Evolutionary conservation across 2,113 vertebrate species (phyloP).

Genomic region (Larimichthys polyactis): DNA sequence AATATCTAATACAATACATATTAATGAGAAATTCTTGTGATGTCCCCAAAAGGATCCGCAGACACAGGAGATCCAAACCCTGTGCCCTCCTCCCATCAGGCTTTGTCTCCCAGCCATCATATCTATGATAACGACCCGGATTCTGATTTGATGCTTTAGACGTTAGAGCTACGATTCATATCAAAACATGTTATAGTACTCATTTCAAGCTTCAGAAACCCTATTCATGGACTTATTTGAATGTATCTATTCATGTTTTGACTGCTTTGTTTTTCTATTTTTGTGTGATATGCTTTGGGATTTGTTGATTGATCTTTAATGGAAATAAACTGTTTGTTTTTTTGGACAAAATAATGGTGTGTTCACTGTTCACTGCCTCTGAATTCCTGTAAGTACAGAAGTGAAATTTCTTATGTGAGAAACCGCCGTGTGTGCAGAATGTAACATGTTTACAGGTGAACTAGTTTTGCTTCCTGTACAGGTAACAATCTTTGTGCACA

Average conservation of each 20-base stretch:
- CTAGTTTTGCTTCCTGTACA: slow-evolving; percentile 37
- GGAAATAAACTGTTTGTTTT: background rate
- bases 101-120: background rate
- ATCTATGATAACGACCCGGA: background rate
- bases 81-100: background rate
- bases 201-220: background rate
- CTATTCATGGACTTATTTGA: background rate
- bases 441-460: background rate
- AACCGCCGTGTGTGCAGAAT: background rate
- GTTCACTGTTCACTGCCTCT: background rate
- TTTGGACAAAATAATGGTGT: background rate
- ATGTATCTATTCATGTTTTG: background rate
- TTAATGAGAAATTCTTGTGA: background rate
- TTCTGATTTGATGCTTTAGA: background rate
- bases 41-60: background rate
- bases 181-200: background rate
- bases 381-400: slow-evolving; percentile 34
- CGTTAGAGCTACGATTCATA: background rate
- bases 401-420: slow-evolving; percentile 26
- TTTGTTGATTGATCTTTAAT: background rate
- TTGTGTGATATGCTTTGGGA: background rate
- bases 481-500: background rate
- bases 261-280: background rate
- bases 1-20: background rate
- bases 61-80: background rate